Evolutionary conservation across 1,140 invertebrate species (phyloP), one percentile per base, ranked within the genome.

Genomic region (Drosophila dunni): DNA sequence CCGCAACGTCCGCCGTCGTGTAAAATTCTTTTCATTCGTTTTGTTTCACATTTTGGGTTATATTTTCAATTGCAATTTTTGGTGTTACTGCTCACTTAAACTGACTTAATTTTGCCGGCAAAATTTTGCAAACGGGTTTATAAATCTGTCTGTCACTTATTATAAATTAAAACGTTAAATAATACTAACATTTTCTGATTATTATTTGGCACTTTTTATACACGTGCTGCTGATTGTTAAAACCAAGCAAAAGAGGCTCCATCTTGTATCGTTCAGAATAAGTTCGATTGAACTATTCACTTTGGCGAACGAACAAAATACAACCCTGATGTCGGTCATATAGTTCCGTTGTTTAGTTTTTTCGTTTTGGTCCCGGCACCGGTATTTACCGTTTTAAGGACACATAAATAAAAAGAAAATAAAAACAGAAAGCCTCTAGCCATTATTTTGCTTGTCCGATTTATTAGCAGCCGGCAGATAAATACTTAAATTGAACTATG

Each of bases 131-230:
- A 68, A 44, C 42, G 20, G 5, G 10, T 11, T 75, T 33, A 24
- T 40, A 33, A 42, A 11, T n/a, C 45, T 24, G n/a, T 15, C 51
- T 62, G 48, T 50, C 64, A 80, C 73, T 53, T 58, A 71, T 78
- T 46, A 34, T 45, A 42, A 75, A 56, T 63, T 80, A 75, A 81
- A 65, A 74, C 33, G 72, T 57, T 6, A 3, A 60, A 58, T 65
- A 79, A 91, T 92, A 92, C 91, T 91, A 92, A 92, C 91, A 92
- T 92, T 91, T 92, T 84, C 77, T 72, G 78, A 91, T 82, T 83
- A 81, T 91, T 80, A 75, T 92, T 92, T 92, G 91, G 91, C 91
- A 92, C 91, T 92, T 90, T 91, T 92, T 90, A 86, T 80, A 92
- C 91, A 92, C 91, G 91, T 92, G 91, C 91, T 92, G 89, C 89